Conservation (phyloP, 2,797 vertebrate genomes). For the Scolopax rusticola region DNA sequence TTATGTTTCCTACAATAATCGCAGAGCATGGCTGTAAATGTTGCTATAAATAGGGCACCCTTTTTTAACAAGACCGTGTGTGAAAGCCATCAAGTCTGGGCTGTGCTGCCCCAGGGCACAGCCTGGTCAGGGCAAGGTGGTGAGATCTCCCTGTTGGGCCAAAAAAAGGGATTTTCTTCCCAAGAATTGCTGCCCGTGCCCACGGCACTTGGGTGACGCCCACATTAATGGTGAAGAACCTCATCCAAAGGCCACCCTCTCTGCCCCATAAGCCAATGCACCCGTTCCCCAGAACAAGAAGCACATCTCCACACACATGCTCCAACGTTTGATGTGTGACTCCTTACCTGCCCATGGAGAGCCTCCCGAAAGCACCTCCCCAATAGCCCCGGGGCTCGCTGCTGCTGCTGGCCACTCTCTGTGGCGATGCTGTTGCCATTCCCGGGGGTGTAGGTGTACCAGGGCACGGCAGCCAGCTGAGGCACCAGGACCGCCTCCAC, state of each 20-base stretch:
- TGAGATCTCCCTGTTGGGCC: not conserved
- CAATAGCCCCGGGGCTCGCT: conserved; percentile 76
- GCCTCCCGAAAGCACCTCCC: conserved; percentile 92
- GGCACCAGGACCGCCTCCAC: conserved; percentile 82
- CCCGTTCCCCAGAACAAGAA: not conserved
- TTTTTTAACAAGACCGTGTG: conserved; percentile 44
- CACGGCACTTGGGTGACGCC: not conserved
- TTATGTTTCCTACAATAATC: conserved; percentile 71
- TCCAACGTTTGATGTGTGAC: accelerated
- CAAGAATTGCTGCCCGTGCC: not conserved
- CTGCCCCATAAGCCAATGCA: accelerated
- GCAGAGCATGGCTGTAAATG: conserved; percentile 42
- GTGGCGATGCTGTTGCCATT: conserved; percentile 75
- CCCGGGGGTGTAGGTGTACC: conserved; percentile 32
- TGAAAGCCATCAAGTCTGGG: conserved; percentile 57
- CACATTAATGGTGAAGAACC: not conserved
- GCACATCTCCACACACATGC: not conserved
- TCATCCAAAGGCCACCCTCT: not conserved
- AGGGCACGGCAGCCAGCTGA: conserved; percentile 67
- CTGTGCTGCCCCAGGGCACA: conserved; percentile 20
- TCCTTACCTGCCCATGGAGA: conserved; percentile 89
- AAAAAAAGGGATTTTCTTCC: not conserved
- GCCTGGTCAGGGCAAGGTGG: conserved; percentile 1
- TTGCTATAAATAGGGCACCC: conserved; percentile 70
- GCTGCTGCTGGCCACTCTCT: conserved; percentile 55